phyloP scores from a whole-genome alignment of 2,113 vertebrate genomes.

The Chionodraco myersi region DNA sequence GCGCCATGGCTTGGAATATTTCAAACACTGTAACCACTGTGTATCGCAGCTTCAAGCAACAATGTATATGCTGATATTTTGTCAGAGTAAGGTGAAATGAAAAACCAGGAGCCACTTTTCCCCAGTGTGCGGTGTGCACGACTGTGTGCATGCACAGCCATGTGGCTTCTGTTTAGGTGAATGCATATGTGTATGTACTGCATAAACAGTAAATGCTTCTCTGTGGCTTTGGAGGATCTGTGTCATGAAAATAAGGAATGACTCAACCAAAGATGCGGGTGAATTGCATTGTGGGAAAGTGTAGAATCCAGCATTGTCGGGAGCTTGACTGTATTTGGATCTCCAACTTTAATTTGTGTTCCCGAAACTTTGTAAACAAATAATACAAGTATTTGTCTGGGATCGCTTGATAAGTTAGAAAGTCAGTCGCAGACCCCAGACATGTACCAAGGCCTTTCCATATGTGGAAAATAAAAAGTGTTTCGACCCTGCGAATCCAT shows the following conservation, averaged over 20 bases:
- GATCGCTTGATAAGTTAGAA: not conserved
- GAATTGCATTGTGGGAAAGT: not conserved
- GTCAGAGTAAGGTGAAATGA: constrained; percentile 21
- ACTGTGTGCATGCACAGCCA: no score
- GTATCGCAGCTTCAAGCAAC: constrained; percentile 35
- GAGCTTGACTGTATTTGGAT: not conserved
- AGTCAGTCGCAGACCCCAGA: no score
- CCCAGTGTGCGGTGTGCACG: not conserved
- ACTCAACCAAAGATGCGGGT: not conserved
- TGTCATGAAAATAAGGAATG: not conserved
- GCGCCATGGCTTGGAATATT: constrained; percentile 25
- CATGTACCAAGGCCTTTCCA: no score
- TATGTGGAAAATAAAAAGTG: no score
- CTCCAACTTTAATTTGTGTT: not conserved
- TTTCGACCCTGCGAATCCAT: no score
- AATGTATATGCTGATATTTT: constrained; percentile 20
- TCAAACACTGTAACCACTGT: constrained; percentile 8
- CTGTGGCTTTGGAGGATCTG: not conserved
- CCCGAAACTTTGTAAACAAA: no score
- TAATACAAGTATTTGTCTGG: not conserved
- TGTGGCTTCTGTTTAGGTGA: not conserved
- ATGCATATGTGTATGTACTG: not conserved
- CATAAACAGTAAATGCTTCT: not conserved
- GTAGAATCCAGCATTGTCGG: not conserved
- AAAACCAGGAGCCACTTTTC: constrained; percentile 22